Percentiles rank a stretch among this genome's conserved stretches.
These are phyloP conservation scores for Drosophila melanogaster DNA, from an alignment of 1,140 invertebrate species.

Conservation along the genomic window DNA sequence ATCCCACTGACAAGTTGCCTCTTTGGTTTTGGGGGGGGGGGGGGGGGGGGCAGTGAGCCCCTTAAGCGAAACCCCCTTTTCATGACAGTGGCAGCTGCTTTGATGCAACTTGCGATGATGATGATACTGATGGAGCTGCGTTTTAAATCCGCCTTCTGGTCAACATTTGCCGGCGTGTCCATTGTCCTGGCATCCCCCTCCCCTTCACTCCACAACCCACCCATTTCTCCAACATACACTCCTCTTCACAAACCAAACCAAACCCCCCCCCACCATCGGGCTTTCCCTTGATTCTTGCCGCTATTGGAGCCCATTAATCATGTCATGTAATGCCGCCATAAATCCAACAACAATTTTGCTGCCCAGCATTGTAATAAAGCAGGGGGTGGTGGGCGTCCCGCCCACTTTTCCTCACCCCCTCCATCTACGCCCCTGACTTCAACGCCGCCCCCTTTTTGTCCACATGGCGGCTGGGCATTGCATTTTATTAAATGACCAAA, in stretches of 20 bases:
- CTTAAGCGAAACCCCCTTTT: background rate
- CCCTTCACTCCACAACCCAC: no score
- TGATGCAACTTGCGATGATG: constrained; percentile 26
- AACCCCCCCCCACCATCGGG: background rate
- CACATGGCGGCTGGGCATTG: constrained; percentile 54
- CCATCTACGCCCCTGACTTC: background rate
- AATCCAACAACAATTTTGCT: constrained; percentile 78
- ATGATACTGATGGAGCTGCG: constrained; percentile 41
- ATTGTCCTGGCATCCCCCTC: constrained; percentile 39
- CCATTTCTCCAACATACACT: no score
- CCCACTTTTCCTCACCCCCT: background rate
- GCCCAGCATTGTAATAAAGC: constrained; percentile 47
- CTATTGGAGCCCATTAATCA: constrained; percentile 74
- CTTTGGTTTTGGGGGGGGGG: background rate
- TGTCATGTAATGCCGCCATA: constrained; percentile 82
- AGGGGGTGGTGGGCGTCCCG: background rate
- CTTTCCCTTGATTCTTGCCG: constrained; percentile 17
- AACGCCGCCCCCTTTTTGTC: background rate
- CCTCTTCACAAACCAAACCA: no score
- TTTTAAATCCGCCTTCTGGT: constrained; percentile 52
- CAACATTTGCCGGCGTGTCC: constrained; percentile 53
- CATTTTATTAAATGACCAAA: constrained; percentile 82
- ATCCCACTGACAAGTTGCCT: no score
- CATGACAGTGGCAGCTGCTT: constrained; percentile 31
- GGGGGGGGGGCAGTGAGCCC: background rate